Conservation (phyloP, 2,113 vertebrate species). For the Nothocercus julius region DNA sequence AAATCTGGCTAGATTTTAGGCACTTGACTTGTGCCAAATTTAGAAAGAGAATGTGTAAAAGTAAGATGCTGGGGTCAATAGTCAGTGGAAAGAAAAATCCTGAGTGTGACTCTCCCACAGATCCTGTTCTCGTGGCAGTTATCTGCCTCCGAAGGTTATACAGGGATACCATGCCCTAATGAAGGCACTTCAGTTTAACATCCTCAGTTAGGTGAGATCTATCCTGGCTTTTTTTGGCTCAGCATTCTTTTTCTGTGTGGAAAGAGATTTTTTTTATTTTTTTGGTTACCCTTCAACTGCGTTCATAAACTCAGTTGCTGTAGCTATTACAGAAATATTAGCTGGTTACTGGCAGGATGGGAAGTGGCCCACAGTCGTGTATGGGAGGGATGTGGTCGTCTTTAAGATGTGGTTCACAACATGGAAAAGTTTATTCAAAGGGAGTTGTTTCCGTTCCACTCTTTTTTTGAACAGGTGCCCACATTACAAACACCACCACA, state of each 20-base stretch:
- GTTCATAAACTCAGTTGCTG: neutral
- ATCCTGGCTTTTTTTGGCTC: neutral
- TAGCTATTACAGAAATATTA: constrained; percentile 1
- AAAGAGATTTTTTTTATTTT: neutral
- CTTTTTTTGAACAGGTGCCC: constrained; percentile 60
- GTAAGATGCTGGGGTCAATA: fast-evolving
- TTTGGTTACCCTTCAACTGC: neutral
- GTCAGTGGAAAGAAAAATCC: neutral
- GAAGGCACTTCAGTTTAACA: neutral
- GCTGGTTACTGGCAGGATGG: neutral
- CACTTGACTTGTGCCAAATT: neutral
- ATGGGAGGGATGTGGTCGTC: constrained; percentile 29
- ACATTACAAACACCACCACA: constrained; percentile 26
- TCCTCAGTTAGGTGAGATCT: neutral
- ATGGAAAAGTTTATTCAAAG: constrained; percentile 62
- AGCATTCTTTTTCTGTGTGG: neutral
- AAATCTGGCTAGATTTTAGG: neutral
- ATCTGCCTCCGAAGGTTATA: neutral
- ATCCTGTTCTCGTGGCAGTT: neutral
- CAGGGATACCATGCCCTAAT: neutral
- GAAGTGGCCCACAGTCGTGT: neutral
- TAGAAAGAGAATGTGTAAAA: neutral
- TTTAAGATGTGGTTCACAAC: constrained; percentile 49
- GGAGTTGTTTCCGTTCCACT: constrained; percentile 43
- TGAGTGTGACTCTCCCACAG: neutral